phyloP scores from a whole-genome alignment of 2,888 invertebrate genomes.

The Spodoptera exigua region DNA sequence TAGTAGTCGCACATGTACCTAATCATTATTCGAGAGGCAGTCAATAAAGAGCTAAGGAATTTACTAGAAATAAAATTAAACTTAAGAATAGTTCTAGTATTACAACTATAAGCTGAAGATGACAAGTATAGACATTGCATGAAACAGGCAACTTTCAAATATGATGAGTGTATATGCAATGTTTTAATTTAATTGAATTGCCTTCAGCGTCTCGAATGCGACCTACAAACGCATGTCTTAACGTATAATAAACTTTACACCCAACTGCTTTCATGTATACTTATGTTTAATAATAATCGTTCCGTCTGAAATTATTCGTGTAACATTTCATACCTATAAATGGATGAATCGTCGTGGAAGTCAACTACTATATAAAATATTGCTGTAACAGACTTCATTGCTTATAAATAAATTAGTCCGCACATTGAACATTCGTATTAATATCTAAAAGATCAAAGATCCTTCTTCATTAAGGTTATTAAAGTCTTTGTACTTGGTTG shows the following conservation, averaged over 20 bases:
- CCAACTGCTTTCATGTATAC: slow-evolving; percentile 41
- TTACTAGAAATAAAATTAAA: too few relatives aligned
- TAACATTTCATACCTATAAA: slow-evolving; percentile 42
- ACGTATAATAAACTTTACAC: slow-evolving; percentile 48
- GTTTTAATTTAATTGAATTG: slow-evolving; percentile 74
- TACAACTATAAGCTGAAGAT: slow-evolving; percentile 17
- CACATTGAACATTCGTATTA: too few relatives aligned
- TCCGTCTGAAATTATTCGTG: slow-evolving; percentile 39
- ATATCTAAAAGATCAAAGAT: too few relatives aligned
- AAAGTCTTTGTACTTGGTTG: not conserved
- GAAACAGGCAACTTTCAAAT: slow-evolving; percentile 67
- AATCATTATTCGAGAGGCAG: too few relatives aligned
- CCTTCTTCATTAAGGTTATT: not conserved
- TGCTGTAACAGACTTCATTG: not conserved
- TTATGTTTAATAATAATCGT: slow-evolving; percentile 45
- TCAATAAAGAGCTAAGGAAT: too few relatives aligned
- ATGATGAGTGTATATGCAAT: slow-evolving; percentile 67
- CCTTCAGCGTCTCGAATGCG: slow-evolving; percentile 62
- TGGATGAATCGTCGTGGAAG: slow-evolving; percentile 19
- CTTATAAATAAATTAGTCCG: not conserved
- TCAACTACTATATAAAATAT: slow-evolving; percentile 24
- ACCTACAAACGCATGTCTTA: slow-evolving; percentile 57
- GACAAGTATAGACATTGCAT: slow-evolving; percentile 55
- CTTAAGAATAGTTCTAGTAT: too few relatives aligned
- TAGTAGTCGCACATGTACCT: too few relatives aligned